phyloP scores from a whole-genome alignment of 2,888 invertebrate species.

The Salticus scenicus region DNA sequence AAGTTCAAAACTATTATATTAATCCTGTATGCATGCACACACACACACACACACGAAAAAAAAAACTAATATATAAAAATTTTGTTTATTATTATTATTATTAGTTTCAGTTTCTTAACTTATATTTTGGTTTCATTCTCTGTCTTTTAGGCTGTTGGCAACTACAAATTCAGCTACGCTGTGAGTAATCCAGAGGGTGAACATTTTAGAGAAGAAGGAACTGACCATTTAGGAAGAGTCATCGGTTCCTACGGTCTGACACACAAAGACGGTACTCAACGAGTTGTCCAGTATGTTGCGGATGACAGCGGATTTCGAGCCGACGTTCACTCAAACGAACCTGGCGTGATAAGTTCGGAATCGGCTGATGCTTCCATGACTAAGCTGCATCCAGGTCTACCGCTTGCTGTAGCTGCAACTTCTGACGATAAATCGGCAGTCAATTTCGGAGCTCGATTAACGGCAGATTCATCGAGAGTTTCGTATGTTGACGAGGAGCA shows the following conservation, averaged over 20 bases:
- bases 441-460: constrained; percentile 31
- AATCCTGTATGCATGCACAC: too few species aligned
- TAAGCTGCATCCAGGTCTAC: background rate
- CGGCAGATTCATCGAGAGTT: constrained; percentile 23
- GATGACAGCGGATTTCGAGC: constrained; percentile 57
- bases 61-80: too few species aligned
- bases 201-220: constrained; percentile 56
- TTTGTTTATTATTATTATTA: too few species aligned
- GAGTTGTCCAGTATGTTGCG: constrained; percentile 61
- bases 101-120: too few species aligned
- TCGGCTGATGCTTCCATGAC: constrained; percentile 27
- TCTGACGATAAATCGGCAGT: constrained; percentile 16
- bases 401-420: constrained; percentile 36
- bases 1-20: too few species aligned
- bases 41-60: too few species aligned
- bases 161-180: constrained; percentile 53
- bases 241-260: constrained; percentile 58
- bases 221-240: constrained; percentile 46
- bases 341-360: constrained; percentile 41
- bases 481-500: constrained; percentile 7
- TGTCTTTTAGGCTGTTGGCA: constrained; percentile 55
- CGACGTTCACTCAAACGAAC: constrained; percentile 53
- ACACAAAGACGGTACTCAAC: constrained; percentile 40
- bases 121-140: too few species aligned
- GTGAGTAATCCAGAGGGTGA: constrained; percentile 54